phyloP scores from a whole-genome alignment of 1,140 invertebrate species.

The Lycorma delicatula region DNA sequence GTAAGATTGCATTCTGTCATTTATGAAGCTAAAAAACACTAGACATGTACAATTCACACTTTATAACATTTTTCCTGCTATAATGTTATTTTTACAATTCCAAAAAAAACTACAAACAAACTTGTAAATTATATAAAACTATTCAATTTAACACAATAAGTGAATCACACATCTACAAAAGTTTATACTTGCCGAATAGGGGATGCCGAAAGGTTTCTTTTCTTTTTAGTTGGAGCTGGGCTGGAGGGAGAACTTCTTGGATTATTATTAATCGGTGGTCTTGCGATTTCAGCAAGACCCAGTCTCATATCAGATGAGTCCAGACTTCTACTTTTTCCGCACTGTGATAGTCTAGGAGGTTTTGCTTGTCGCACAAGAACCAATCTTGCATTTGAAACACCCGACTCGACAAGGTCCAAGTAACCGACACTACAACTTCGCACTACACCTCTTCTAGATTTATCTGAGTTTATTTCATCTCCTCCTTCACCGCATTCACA shows the following conservation, averaged over 20 bases:
- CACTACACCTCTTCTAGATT: slow-evolving; percentile 23
- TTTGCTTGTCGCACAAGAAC: slow-evolving; percentile 34
- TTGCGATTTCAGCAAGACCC: slow-evolving; percentile 23
- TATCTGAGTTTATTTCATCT: neutral
- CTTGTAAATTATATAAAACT: too few species aligned
- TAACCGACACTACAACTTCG: slow-evolving; percentile 77
- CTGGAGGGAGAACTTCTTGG: slow-evolving; percentile 33
- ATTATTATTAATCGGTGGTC: slow-evolving; percentile 16
- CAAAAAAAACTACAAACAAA: too few species aligned
- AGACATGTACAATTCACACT: too few species aligned
- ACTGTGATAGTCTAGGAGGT: slow-evolving; percentile 55
- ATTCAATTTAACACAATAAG: too few species aligned
- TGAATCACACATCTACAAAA: too few species aligned
- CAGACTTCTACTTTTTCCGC: slow-evolving; percentile 71
- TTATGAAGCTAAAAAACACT: too few species aligned
- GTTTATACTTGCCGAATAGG: slow-evolving; percentile 35
- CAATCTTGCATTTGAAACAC: slow-evolving; percentile 27
- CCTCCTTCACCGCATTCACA: slow-evolving; percentile 20
- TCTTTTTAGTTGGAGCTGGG: slow-evolving; percentile 33
- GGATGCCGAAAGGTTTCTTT: slow-evolving; percentile 34
- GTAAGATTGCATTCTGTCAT: too few species aligned
- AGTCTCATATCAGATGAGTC: slow-evolving; percentile 59
- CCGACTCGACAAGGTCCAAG: slow-evolving; percentile 65
- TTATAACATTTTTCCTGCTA: too few species aligned
- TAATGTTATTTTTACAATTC: too few species aligned